Base-by-base conservation (phyloP, 2,113 vertebrate genomes). In the Thunnus thynnus region DNA sequence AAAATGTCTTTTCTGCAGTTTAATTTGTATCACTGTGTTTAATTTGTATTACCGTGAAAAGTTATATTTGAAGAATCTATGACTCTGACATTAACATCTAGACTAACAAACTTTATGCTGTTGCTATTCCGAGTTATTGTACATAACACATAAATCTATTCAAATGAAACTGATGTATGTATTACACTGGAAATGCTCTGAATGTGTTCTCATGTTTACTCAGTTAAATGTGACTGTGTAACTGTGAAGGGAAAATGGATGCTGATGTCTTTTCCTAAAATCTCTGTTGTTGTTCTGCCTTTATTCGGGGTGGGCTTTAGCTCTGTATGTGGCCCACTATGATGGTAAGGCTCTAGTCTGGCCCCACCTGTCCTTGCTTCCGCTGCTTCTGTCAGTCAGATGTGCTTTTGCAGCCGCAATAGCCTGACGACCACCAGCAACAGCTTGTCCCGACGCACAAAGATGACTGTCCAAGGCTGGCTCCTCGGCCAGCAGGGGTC, bases 311-410 rank as follows among this genome's bases (percentile, higher is more conserved):
- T 91, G 92, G 89, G 88, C 88, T 87, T 81, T 93, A 96, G 95
- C 92, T 95, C 88, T 92, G 84, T 94, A 93, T 93, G 92, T 96
- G 95, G 94, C 94, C 95, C 85, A 93, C 90, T 67, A 89, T 93
- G 88, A 95, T 94, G 95, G 95, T 95, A 96, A 96, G 95, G 86
- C 79, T 90, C 78, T 82, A 88, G 83, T 70, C 67, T 50, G 83
- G 58, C 70, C 83, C 30, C 64, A 52, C 41, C 58, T 11, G 66
- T 76, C 83, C 70, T n/a, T 88, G 93, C 89, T 92, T 89, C 50
- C 80, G 78, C 89, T 85, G 86, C 85, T 90, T 91, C 72, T 90
- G 90, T 91, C 84, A 72, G 87, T 85, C 88, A 77, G 61, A 74
- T 90, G 88, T 90, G 90, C 84, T 89, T 91, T 70, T 78, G 80